Percentiles rank a stretch among this genome's conserved stretches.
These are phyloP conservation scores for Odontomyia ornata DNA, from an alignment of 2,888 invertebrate species.

Conservation along the genomic window DNA sequence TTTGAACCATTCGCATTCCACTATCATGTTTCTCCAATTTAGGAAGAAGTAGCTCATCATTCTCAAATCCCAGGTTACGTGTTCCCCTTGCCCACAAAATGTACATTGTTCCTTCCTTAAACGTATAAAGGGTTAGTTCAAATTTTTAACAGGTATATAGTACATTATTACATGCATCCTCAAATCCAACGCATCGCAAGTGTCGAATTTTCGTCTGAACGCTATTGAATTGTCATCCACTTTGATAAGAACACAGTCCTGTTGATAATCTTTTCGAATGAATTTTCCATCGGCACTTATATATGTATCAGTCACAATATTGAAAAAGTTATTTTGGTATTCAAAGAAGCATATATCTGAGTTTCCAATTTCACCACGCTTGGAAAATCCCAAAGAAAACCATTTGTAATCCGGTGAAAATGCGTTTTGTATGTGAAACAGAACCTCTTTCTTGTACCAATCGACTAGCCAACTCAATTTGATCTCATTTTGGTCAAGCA, in stretches of 20 bases:
- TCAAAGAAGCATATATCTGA: slow-evolving; percentile 87
- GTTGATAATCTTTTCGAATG: slow-evolving; percentile 73
- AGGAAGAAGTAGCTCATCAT: slow-evolving; percentile 61
- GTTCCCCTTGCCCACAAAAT: slow-evolving; percentile 83
- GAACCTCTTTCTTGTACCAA: slow-evolving; percentile 64
- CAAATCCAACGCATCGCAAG: slow-evolving; percentile 77
- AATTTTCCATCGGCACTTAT: slow-evolving; percentile 72
- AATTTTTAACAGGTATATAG: no score
- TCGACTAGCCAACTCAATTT: slow-evolving; percentile 65
- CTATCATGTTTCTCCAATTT: slow-evolving; percentile 66
- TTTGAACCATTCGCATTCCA: slow-evolving; percentile 82
- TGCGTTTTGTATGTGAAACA: slow-evolving; percentile 64
- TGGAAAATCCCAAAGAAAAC: slow-evolving; percentile 89
- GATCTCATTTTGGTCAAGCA: slow-evolving; percentile 62
- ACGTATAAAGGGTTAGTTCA: slow-evolving; percentile 50
- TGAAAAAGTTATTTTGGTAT: slow-evolving; percentile 66
- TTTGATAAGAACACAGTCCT: slow-evolving; percentile 73
- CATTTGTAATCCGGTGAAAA: slow-evolving; percentile 68
- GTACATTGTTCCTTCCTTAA: slow-evolving; percentile 88
- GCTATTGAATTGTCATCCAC: slow-evolving; percentile 74
- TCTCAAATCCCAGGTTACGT: slow-evolving; percentile 70
- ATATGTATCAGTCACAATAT: slow-evolving; percentile 74
- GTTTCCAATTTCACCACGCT: slow-evolving; percentile 75
- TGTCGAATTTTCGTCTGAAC: slow-evolving; percentile 83
- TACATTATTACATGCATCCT: slow-evolving; percentile 63